Evolutionary conservation across 2,113 vertebrate species (phyloP).

Genomic region (Camelus bactrianus): DNA sequence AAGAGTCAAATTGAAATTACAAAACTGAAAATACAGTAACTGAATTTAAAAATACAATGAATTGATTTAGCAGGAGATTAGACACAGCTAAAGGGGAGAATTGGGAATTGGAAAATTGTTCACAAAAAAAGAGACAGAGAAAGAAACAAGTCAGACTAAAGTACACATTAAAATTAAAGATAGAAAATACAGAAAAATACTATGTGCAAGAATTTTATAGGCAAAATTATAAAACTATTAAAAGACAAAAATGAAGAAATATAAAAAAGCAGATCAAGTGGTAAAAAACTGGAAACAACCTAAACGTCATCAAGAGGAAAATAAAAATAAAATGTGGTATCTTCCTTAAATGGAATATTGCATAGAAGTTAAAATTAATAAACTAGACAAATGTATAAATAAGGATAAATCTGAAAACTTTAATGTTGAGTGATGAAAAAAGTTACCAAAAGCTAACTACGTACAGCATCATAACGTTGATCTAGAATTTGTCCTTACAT

Average conservation of each 20-base stretch:
- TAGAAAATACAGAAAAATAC: neutral
- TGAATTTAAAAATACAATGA: neutral
- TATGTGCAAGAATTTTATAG: neutral
- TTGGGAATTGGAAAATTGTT: neutral
- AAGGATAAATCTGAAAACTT: neutral
- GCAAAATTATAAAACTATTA: conserved; percentile 28
- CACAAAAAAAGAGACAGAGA: neutral
- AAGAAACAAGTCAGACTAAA: neutral
- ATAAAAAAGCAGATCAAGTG: neutral
- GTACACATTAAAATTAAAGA: neutral
- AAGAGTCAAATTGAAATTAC: conserved; percentile 26
- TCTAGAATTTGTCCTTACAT: neutral
- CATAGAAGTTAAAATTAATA: neutral
- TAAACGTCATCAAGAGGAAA: neutral
- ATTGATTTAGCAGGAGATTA: neutral
- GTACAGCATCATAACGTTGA: neutral
- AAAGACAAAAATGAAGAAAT: neutral
- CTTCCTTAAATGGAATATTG: neutral
- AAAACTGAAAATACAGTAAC: neutral
- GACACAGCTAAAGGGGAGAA: conserved; percentile 11
- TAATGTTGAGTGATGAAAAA: neutral
- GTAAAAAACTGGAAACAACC: neutral
- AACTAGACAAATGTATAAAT: neutral
- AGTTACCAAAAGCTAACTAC: neutral
- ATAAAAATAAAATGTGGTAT: neutral